Evolutionary conservation across 2,888 invertebrate genomes (phyloP).

Genomic region (Noctua pronuba): DNA sequence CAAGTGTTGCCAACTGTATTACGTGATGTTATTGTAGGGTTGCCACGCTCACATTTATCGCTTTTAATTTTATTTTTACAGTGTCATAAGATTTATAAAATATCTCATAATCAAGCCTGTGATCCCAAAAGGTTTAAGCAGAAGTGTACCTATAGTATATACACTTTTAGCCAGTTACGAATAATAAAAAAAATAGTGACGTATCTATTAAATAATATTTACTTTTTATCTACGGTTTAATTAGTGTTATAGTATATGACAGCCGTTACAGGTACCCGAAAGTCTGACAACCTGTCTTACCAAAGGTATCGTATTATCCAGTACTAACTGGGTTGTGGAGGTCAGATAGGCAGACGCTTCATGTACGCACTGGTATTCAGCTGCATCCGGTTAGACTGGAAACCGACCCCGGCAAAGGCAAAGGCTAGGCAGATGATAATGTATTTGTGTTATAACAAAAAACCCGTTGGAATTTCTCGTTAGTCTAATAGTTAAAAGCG

Average conservation of each 20-base stretch:
- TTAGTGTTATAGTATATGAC: neutral
- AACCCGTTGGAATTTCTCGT: neutral
- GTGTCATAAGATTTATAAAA: neutral
- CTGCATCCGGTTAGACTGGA: too few species aligned
- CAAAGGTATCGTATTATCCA: too few species aligned
- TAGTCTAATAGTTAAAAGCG: neutral
- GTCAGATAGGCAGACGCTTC: too few species aligned
- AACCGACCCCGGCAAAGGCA: too few species aligned
- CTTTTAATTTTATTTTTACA: neutral
- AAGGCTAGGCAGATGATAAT: too few species aligned
- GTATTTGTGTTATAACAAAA: neutral
- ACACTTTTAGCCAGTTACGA: neutral
- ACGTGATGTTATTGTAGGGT: slow-evolving; percentile 45
- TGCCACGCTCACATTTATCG: neutral
- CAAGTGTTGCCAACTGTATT: slow-evolving; percentile 52
- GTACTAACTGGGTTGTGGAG: too few species aligned
- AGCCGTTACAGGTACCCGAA: too few species aligned
- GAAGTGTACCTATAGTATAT: neutral
- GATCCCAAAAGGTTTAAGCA: neutral
- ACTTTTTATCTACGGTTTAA: neutral
- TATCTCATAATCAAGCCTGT: neutral
- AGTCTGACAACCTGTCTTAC: too few species aligned
- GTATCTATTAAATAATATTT: neutral
- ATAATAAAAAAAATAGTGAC: neutral
- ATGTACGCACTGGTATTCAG: too few species aligned